Percentiles rank a stretch among this genome's conserved stretches.
Evolutionary conservation across 2,113 vertebrate genomes (phyloP).

Genomic region (Rhabdornis inornatus): DNA sequence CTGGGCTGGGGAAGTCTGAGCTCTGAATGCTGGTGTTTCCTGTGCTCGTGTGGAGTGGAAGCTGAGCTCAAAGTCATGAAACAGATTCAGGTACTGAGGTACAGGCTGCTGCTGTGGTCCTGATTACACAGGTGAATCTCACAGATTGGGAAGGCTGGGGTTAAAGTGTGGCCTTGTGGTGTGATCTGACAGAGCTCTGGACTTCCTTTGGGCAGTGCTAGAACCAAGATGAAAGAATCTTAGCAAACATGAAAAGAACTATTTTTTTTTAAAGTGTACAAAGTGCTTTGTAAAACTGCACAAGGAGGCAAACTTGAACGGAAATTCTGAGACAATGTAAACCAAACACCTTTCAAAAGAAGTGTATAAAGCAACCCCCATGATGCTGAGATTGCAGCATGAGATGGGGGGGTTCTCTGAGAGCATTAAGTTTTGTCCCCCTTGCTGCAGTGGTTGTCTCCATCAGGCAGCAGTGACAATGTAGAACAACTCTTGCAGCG

Average conservation of each 20-base stretch:
- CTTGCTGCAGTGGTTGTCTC: background rate
- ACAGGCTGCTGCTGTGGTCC: background rate
- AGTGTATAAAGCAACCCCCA: background rate
- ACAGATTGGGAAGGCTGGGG: background rate
- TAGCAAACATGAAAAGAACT: slow-evolving; percentile 57
- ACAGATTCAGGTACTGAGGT: background rate
- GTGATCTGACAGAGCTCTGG: background rate
- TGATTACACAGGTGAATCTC: background rate
- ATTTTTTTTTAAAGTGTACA: slow-evolving; percentile 57
- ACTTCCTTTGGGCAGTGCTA: background rate
- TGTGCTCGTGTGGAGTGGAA: background rate
- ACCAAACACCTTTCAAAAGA: background rate
- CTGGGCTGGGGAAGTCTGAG: background rate
- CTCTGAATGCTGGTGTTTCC: background rate
- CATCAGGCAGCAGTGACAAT: background rate
- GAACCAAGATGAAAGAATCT: background rate
- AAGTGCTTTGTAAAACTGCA: background rate
- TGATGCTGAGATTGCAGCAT: background rate
- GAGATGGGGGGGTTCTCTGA: background rate
- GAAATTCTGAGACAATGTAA: background rate
- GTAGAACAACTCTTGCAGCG: slow-evolving; percentile 73
- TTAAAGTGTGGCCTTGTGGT: background rate
- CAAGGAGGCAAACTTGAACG: background rate
- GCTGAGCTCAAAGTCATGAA: background rate
- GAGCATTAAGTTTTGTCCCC: background rate